Evolutionary conservation across 2,888 invertebrate genomes (phyloP).

Genomic region (Heliconius sara): DNA sequence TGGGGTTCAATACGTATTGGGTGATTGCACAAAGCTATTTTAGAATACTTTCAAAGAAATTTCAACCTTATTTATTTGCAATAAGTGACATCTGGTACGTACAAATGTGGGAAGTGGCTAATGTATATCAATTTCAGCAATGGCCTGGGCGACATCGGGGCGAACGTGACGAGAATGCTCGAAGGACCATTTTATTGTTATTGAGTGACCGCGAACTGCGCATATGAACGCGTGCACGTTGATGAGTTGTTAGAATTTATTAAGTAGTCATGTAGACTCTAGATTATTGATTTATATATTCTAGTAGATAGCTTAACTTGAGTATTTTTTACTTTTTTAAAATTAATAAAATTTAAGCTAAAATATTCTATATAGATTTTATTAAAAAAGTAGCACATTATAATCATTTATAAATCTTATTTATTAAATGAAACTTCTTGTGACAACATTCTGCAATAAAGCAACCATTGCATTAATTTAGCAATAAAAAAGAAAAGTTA

Average conservation of each 20-base stretch:
- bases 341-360: neutral
- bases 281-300: neutral
- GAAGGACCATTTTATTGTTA: slow-evolving; percentile 72
- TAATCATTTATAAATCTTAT: neutral
- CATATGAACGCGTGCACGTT: slow-evolving; percentile 38
- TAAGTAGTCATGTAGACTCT: neutral
- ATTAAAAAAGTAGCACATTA: neutral
- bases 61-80: slow-evolving; percentile 52
- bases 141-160: slow-evolving; percentile 73
- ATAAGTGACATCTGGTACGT: slow-evolving; percentile 51
- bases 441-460: neutral
- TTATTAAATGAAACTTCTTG: neutral
- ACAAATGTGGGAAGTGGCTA: slow-evolving; percentile 55
- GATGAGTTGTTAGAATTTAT: slow-evolving; percentile 27
- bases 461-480: slow-evolving; percentile 69
- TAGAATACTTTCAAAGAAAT: slow-evolving; percentile 47
- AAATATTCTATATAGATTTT: neutral
- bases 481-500: slow-evolving; percentile 68
- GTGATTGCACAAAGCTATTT: slow-evolving; percentile 42
- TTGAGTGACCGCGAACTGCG: slow-evolving; percentile 71
- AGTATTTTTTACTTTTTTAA: neutral
- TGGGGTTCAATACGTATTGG: slow-evolving; percentile 60
- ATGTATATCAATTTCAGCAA: slow-evolving; percentile 81
- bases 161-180: slow-evolving; percentile 77
- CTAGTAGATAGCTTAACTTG: neutral